Percentiles rank a stretch among this genome's conserved stretches.
Conservation (phyloP, 2,113 vertebrate genomes). For the Eudyptes chrysolophus region DNA sequence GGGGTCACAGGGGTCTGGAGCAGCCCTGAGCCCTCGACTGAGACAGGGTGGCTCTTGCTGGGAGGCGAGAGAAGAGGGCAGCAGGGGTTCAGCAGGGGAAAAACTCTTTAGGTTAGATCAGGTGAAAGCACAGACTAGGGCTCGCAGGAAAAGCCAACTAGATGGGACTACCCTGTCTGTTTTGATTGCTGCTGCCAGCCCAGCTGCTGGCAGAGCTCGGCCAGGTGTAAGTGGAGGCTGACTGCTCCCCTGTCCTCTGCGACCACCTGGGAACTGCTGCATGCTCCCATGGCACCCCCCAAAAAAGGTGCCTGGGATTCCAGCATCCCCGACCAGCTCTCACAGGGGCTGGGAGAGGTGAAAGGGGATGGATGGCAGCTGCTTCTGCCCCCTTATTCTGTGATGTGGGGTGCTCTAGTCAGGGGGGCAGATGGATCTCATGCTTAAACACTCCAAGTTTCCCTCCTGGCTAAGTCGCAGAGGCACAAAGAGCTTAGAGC, state of each 20-base stretch:
- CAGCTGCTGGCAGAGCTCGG: background rate
- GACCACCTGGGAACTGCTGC: background rate
- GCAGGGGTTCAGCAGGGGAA: background rate
- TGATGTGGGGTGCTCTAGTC: background rate
- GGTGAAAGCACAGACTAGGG: background rate
- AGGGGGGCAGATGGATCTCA: background rate
- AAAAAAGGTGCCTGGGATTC: background rate
- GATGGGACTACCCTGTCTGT: background rate
- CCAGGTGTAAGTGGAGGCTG: background rate
- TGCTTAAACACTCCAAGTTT: background rate
- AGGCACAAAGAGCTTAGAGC: background rate
- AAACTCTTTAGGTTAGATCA: background rate
- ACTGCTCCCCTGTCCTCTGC: background rate
- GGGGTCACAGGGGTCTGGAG: rapidly evolving
- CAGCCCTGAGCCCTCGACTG: background rate
- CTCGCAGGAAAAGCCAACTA: background rate
- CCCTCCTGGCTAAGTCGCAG: background rate
- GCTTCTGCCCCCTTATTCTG: background rate
- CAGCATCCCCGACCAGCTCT: rapidly evolving
- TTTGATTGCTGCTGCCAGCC: background rate
- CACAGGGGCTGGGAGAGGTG: background rate
- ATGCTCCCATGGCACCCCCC: rapidly evolving
- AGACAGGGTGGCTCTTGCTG: background rate
- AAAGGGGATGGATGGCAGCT: rapidly evolving
- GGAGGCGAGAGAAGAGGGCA: background rate